phyloP scores from a whole-genome alignment of 2,888 invertebrate species.

The Trachelus tabidus region DNA sequence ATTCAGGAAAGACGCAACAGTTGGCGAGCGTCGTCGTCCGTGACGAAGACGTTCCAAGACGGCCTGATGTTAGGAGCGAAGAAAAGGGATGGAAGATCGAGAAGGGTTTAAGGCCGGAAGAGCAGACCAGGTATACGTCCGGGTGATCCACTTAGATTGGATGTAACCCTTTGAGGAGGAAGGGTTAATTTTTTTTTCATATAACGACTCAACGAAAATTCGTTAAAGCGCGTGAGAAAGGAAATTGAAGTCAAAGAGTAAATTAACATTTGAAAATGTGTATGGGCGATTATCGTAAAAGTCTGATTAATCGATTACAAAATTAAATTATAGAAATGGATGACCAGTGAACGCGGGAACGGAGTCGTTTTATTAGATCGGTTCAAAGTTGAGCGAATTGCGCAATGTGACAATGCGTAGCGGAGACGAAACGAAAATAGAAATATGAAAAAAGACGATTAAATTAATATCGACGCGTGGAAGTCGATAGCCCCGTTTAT shows the following conservation, averaged over 20 bases:
- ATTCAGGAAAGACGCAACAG: constrained; percentile 48
- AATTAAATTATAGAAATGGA: not conserved
- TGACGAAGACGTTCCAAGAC: constrained; percentile 48
- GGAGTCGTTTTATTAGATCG: not conserved
- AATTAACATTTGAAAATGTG: not conserved
- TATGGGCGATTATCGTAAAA: not conserved
- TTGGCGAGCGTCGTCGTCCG: constrained; percentile 47
- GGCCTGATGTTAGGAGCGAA: constrained; percentile 1
- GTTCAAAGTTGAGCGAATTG: not conserved
- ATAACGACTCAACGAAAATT: not conserved
- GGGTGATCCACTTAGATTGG: constrained; percentile 17
- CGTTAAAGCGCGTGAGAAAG: not conserved
- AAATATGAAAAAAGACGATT: not conserved
- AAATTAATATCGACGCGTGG: not conserved
- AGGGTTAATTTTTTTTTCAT: not conserved
- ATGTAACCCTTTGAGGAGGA: not conserved
- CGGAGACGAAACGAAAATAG: not conserved
- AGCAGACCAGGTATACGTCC: constrained; percentile 22
- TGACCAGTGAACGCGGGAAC: not conserved
- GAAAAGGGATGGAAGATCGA: not conserved
- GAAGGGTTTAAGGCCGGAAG: constrained; percentile 30
- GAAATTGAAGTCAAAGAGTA: not conserved
- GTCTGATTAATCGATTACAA: not conserved
- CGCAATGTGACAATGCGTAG: not conserved
- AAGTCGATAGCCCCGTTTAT: not conserved